Base-by-base conservation (phyloP, 1,140 invertebrate genomes). In the Rhynchophorus ferrugineus region DNA sequence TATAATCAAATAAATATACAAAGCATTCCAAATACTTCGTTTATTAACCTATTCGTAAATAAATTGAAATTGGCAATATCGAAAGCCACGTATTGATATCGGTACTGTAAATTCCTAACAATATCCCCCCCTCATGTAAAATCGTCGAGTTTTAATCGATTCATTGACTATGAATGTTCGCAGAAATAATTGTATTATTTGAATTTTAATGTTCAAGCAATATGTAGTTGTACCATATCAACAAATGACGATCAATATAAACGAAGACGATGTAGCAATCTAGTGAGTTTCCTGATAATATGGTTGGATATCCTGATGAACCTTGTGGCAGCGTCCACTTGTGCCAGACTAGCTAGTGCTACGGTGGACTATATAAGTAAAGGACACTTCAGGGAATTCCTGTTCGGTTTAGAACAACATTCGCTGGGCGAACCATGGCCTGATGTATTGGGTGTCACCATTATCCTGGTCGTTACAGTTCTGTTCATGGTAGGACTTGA, bases 401-500 rank as follows among this genome's bases (percentile, higher is more conserved):
- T 78, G 17, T 76, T 78, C 57, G 75, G 76, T 0, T 69, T 75
- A 33, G 73, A 77, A 55, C 73, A 74, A 1, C 66, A 73, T 67
- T 70, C 74, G 3, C 59, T 68, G 11, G 78, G 78, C 2, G 81
- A 83, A 62, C 79, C 81, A 3, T 82, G 80, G 77, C 80, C 81
- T 37, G 81, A 84, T 69, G 76, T 83, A 1, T 60, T 83, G 14
- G 81, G 81, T n/a, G 78, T 83, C 3, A 77, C 76, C 0, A 79
- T 83, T 9, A 76, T 82, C 2, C 73, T 80, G 59, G 71, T 83
- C 1, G 76, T 82, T 2, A 81, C 78, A 3, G 75, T 75, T 42
- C 78, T 84, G 72, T 83, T 82, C 59, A 82, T 83, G 78, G 74
- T 82, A 58, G 81, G 81, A 13, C 66, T 84, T 34, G 81, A 83